Evolutionary conservation across 2,888 invertebrate species (phyloP).

Genomic region (Bellardia bayeri): DNA sequence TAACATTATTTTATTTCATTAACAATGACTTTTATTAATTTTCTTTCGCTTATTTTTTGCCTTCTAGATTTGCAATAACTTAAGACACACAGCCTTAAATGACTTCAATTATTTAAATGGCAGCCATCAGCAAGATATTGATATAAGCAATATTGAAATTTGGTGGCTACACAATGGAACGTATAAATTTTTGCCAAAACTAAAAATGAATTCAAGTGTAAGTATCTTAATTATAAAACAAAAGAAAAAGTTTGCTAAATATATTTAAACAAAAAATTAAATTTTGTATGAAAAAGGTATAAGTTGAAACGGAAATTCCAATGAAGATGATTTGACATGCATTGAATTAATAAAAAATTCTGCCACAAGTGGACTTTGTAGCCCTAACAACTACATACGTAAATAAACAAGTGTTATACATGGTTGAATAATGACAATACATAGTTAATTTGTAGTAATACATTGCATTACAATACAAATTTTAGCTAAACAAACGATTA

Average conservation of each 20-base stretch:
- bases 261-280: conserved; percentile 1
- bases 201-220: conserved; percentile 81
- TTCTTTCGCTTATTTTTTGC: not conserved
- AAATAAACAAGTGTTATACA: conserved; percentile 42
- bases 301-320: conserved; percentile 68
- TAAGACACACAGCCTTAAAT: conserved; percentile 78
- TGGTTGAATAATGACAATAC: conserved; percentile 64
- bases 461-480: conserved; percentile 42
- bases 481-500: conserved; percentile 40
- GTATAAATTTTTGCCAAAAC: conserved; percentile 81
- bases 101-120: conserved; percentile 78
- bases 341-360: conserved; percentile 24
- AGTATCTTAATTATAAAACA: conserved; percentile 65
- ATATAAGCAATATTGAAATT: conserved; percentile 78
- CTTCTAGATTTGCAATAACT: conserved; percentile 78
- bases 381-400: conserved; percentile 21
- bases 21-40: conserved; percentile 13
- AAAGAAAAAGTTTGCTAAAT: not conserved
- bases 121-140: conserved; percentile 78
- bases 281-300: conserved; percentile 1
- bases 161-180: conserved; percentile 80
- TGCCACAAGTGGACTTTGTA: conserved; percentile 65
- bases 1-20: not conserved
- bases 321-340: conserved; percentile 52
- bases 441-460: conserved; percentile 39